Evolutionary conservation across 2,113 vertebrate genomes (phyloP), one percentile per base, ranked within the genome.

Genomic region (Etia nguti): DNA sequence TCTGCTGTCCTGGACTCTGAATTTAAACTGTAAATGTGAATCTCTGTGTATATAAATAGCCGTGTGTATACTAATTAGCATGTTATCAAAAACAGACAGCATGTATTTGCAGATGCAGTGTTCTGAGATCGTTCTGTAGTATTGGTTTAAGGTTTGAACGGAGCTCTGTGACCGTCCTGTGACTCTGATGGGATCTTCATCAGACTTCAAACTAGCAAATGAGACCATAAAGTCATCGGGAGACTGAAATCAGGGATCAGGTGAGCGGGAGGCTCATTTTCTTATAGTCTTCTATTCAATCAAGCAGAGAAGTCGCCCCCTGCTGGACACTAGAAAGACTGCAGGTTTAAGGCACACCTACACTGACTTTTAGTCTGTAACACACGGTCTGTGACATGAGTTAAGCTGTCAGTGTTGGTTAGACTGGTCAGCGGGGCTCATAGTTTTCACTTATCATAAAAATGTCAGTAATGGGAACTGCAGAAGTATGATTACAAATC

Each of bases 1-100:
- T 15, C 29, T 60, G 57, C 29, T 60, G 57, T 0, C n/a, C n/a
- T n/a, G n/a, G n/a, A n/a, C n/a, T n/a, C n/a, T n/a, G n/a, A n/a
- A n/a, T n/a, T n/a, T n/a, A 18, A 60, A 31, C 57, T 0, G 1
- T 10, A 60, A 60, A 18, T 60, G 16, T 62, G 31, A 0, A 62
- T 62, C 36, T 62, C 16, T 34, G 59, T 62, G 9, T 29, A 16
- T 29, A 8, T 29, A 0, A 48, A 15, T 13, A 5, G 5, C 43
- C 5, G 13, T 46, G 46, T 48, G 15, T n/a, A 5, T 1, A n/a
- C n/a, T 6, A 62, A 62, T 36, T 0, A 36, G 18, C 16, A 34
- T 11, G 31, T 36, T 62, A n/a, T 11, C 59, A 62, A 10, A 36
- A 62, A 36, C 3, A 12, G 59, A n/a, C 10, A 8, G 0, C 9